These are phyloP conservation scores for Eulemur coronatus DNA, from an alignment of 2,797 vertebrate genomes.

Conservation along the genomic window DNA sequence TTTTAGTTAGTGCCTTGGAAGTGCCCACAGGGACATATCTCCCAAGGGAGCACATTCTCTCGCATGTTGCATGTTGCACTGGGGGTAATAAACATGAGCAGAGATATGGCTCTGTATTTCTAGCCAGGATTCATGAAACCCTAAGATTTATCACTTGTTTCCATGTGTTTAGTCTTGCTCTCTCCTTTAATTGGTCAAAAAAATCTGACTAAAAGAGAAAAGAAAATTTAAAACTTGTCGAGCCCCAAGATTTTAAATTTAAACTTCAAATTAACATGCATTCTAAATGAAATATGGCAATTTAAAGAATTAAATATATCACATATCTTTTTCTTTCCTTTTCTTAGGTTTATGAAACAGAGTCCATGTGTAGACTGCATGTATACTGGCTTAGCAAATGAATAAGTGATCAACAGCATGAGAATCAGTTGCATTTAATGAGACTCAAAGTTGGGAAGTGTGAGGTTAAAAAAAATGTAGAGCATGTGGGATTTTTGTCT, in stretches of 20 bases:
- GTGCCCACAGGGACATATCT: neutral
- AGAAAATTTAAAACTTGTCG: neutral
- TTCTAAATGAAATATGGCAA: slow-evolving; percentile 18
- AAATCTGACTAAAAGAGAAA: neutral
- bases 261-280: neutral
- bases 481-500: neutral
- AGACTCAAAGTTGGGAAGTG: neutral
- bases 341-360: neutral
- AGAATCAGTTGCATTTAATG: neutral
- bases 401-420: neutral
- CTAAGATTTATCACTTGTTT: neutral
- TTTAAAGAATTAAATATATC: slow-evolving; percentile 33
- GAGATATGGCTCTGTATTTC: neutral
- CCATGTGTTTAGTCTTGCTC: neutral
- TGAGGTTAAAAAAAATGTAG: neutral
- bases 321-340: neutral
- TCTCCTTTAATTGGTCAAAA: neutral
- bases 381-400: neutral
- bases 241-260: neutral
- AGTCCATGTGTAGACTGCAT: neutral
- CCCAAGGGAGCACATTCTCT: neutral
- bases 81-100: neutral
- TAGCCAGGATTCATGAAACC: neutral
- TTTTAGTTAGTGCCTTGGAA: neutral
- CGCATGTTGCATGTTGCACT: neutral